Percentiles rank a stretch among this genome's conserved stretches.
These are phyloP conservation scores for Hololepta plana DNA, from an alignment of 2,888 invertebrate species.

Conservation along the genomic window DNA sequence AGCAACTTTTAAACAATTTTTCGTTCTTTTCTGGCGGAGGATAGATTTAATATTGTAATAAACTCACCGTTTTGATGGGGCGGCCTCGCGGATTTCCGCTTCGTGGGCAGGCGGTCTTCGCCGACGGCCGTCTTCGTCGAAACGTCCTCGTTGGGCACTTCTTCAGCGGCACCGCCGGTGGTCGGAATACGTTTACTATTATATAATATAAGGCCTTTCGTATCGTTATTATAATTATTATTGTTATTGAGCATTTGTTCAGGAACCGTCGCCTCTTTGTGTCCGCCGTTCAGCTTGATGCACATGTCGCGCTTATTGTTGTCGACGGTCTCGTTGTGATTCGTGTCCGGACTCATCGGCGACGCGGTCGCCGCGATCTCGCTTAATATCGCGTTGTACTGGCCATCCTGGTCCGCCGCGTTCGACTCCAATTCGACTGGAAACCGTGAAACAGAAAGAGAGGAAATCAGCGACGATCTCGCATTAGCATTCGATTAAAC, in stretches of 20 bases:
- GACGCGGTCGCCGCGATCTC: slow-evolving; percentile 14
- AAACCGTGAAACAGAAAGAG: no score
- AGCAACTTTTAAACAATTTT: no score
- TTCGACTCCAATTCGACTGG: slow-evolving; percentile 24
- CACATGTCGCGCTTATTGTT: slow-evolving; percentile 12
- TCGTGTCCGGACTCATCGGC: slow-evolving; percentile 21
- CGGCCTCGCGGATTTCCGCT: no score
- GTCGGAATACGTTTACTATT: slow-evolving; percentile 15
- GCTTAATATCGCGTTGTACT: slow-evolving; percentile 16
- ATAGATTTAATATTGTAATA: slow-evolving; percentile 6
- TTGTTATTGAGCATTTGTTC: slow-evolving; percentile 15
- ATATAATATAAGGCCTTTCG: no score
- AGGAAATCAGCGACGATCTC: no score
- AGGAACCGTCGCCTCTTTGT: slow-evolving; percentile 16
- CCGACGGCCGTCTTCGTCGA: slow-evolving; percentile 18
- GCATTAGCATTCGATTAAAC: neutral
- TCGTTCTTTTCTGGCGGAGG: no score
- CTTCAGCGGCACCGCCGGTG: slow-evolving; percentile 17
- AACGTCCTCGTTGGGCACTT: slow-evolving; percentile 13
- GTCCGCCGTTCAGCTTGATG: slow-evolving; percentile 14
- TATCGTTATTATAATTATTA: no score
- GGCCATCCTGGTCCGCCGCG: slow-evolving; percentile 13
- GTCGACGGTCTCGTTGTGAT: slow-evolving; percentile 21
- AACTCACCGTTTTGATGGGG: slow-evolving; percentile 12
- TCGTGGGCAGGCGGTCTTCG: slow-evolving; percentile 14